These are phyloP conservation scores for Cinara cedri DNA, from an alignment of 2,888 invertebrate genomes.

Conservation along the genomic window DNA sequence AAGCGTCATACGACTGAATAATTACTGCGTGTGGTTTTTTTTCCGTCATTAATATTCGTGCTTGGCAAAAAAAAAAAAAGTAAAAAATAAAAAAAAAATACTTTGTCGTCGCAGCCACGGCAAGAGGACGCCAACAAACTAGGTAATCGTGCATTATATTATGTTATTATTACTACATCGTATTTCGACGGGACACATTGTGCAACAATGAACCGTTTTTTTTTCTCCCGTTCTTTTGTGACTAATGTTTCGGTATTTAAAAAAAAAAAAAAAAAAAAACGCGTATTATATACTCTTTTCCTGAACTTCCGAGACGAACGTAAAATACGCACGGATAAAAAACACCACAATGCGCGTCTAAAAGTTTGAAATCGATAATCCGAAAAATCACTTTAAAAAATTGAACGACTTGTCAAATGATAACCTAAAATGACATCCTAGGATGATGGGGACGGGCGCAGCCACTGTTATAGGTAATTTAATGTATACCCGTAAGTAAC, in stretches of 20 bases:
- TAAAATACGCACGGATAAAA: no score
- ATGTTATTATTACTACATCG: no score
- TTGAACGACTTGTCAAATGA: no score
- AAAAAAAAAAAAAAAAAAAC: neutral
- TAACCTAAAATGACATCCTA: no score
- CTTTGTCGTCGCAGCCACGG: neutral
- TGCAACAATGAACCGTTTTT: constrained; percentile 10
- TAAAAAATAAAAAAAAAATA: neutral
- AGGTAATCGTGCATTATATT: neutral
- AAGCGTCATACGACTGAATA: constrained; percentile 29
- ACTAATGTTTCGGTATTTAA: constrained; percentile 20
- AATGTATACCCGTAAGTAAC: no score
- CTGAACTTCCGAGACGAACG: no score
- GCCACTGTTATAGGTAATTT: no score
- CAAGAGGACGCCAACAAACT: constrained; percentile 1
- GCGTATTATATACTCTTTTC: no score
- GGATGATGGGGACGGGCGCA: no score
- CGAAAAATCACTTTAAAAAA: no score
- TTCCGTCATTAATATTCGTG: neutral
- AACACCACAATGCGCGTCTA: no score
- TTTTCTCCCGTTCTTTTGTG: neutral
- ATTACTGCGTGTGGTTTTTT: constrained; percentile 18
- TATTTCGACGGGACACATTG: neutral
- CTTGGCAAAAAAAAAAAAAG: neutral
- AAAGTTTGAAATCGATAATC: no score